phyloP scores from a whole-genome alignment of 2,113 vertebrate genomes.

The Tapirus terrestris region DNA sequence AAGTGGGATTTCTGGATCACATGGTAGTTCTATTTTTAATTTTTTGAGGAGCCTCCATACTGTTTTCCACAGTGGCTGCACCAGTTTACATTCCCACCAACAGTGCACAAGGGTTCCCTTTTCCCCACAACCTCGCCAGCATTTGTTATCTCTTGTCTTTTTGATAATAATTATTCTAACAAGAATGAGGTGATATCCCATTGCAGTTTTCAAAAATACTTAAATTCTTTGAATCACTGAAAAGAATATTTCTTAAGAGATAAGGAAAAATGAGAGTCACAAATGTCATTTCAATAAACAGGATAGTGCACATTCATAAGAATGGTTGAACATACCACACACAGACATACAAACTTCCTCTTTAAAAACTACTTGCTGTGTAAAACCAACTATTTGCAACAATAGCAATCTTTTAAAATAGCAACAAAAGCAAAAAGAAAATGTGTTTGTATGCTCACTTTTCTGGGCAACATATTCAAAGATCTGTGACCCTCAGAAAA shows the following conservation, averaged over 20 bases:
- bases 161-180: not conserved
- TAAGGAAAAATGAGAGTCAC: not conserved
- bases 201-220: not conserved
- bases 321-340: not conserved
- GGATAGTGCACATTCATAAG: not conserved
- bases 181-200: not conserved
- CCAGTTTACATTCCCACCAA: too few relatives aligned
- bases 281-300: not conserved
- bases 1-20: not conserved
- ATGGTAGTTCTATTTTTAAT: not conserved
- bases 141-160: not conserved
- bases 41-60: not conserved
- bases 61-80: not conserved
- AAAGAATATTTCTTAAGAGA: slow-evolving; percentile 10
- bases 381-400: not conserved
- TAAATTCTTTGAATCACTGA: not conserved
- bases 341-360: not conserved
- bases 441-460: not conserved
- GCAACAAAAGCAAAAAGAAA: not conserved
- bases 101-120: not conserved
- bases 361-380: not conserved
- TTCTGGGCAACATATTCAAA: not conserved
- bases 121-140: not conserved
- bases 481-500: not conserved
- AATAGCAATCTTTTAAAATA: not conserved